Evolutionary conservation across 2,888 invertebrate species (phyloP).

Genomic region (Aphrophora alni): DNA sequence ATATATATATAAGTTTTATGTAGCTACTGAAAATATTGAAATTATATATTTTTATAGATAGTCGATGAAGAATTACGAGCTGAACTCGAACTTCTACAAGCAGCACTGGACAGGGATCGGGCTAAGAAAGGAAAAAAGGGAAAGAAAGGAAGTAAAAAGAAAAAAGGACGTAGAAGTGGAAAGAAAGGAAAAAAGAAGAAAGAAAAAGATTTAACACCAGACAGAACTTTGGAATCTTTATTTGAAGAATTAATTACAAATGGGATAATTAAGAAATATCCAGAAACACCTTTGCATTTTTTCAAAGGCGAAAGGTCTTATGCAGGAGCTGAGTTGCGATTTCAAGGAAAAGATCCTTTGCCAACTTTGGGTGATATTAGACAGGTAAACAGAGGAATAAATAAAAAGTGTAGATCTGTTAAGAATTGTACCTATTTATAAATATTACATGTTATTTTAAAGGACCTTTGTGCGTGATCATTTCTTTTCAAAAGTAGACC

Average conservation of each 20-base stretch:
- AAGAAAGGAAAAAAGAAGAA: conserved; percentile 93
- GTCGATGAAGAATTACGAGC: conserved; percentile 56
- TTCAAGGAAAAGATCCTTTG: conserved; percentile 63
- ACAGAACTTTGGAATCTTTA: conserved; percentile 86
- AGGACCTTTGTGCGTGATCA: no score
- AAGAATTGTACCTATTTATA: no score
- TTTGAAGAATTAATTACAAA: conserved; percentile 92
- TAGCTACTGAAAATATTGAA: no score
- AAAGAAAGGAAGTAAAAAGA: conserved; percentile 75
- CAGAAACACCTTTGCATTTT: conserved; percentile 68
- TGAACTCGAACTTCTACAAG: conserved; percentile 68
- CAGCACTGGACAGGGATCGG: conserved; percentile 75
- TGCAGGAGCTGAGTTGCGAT: conserved; percentile 63
- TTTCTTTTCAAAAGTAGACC: no score
- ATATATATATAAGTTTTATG: no score
- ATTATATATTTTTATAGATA: conserved; percentile 48
- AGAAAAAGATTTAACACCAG: conserved; percentile 93
- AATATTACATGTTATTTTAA: no score
- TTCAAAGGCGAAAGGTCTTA: conserved; percentile 84
- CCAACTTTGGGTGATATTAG: conserved; percentile 80
- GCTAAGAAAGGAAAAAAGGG: conserved; percentile 77
- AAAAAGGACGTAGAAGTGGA: conserved; percentile 76
- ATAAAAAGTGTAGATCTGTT: no score
- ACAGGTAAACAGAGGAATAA: conserved; percentile 58
- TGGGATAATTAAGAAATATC: conserved; percentile 86